Base-by-base conservation (phyloP, 2,113 vertebrate species). In the Motacilla tschutschensis region DNA sequence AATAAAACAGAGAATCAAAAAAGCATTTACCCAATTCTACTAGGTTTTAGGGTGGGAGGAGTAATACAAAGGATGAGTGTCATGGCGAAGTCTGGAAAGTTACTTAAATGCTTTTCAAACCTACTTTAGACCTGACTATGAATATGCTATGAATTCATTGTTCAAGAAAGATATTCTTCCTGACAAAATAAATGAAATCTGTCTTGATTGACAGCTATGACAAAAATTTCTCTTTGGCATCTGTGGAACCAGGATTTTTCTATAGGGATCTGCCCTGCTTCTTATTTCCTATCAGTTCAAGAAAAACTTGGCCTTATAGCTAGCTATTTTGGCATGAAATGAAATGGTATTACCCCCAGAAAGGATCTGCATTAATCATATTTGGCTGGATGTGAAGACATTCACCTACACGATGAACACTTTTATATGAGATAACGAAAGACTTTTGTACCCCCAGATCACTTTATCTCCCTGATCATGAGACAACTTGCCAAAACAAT, bases 111-210 rank as follows among this genome's bases (percentile, higher is more conserved):
- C 50, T 86, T 93, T 93, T 88, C 51, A 84, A 90, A 90, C 22
- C 51, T 78, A 31, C 79, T 94, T 91, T 72, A 90, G 84, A 88
- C 62, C 60, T 83, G 57, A 25, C 53, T 86, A 88, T 88, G 88
- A 86, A 89, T 90, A 90, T 75, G 75, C 75, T 88, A 93, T 69
- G 78, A 91, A 84, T 79, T 64, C 53, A 79, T 91, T 95, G 84
- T 88, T 93, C 63, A 76, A 79, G n/a, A 48, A 59, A 86, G 35
- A 82, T 76, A 75, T 90, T 88, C 43, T 84, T 91, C 73, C 50
- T 88, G 78, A 82, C 84, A 90, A 93, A 90, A 69, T 79, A 86
- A 86, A 53, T 88, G 86, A 88, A 88, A 90, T 88, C 16, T 79
- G 6, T 55, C 46, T 79, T 83, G 67, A 91, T 28, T 91, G 84